Percentiles rank a stretch among this genome's conserved stretches.
phyloP scores from a whole-genome alignment of 2,113 vertebrate species.

The pig (Sus scrofa) region DNA sequence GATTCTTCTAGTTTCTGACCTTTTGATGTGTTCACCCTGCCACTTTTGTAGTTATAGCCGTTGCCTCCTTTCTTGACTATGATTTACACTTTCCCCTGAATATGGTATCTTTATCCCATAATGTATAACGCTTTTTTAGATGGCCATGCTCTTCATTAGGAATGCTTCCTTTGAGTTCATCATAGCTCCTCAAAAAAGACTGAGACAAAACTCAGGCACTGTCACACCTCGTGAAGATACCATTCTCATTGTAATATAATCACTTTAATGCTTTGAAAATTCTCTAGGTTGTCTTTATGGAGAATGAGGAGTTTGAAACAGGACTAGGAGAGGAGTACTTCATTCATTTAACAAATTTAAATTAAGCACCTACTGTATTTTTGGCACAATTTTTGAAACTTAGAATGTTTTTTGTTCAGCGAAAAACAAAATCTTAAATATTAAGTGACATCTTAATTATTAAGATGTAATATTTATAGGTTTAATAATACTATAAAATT shows the following conservation, averaged over 20 bases:
- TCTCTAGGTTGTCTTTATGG: background rate
- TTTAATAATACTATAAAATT: background rate
- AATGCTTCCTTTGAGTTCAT: background rate
- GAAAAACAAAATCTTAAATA: slow-evolving; percentile 53
- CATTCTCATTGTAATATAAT: background rate
- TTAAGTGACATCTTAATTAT: background rate
- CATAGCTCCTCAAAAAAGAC: background rate
- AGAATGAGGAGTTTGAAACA: slow-evolving; percentile 13
- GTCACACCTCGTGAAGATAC: background rate
- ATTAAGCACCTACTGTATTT: background rate
- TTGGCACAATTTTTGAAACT: background rate
- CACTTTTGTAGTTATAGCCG: background rate
- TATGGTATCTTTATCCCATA: background rate
- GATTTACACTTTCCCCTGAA: background rate
- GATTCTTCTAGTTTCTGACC: slow-evolving; percentile 71
- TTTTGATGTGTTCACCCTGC: slow-evolving; percentile 46
- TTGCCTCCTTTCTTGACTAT: slow-evolving; percentile 36
- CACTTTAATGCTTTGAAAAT: slow-evolving; percentile 9
- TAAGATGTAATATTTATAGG: background rate
- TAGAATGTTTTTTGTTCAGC: background rate
- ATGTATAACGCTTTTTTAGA: background rate
- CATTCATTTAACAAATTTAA: slow-evolving; percentile 45
- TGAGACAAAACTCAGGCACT: background rate
- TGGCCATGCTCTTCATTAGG: background rate
- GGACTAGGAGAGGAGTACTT: background rate